These are phyloP conservation scores for Cercopithecus mona DNA, from an alignment of 2,113 vertebrate species.

Conservation along the genomic window DNA sequence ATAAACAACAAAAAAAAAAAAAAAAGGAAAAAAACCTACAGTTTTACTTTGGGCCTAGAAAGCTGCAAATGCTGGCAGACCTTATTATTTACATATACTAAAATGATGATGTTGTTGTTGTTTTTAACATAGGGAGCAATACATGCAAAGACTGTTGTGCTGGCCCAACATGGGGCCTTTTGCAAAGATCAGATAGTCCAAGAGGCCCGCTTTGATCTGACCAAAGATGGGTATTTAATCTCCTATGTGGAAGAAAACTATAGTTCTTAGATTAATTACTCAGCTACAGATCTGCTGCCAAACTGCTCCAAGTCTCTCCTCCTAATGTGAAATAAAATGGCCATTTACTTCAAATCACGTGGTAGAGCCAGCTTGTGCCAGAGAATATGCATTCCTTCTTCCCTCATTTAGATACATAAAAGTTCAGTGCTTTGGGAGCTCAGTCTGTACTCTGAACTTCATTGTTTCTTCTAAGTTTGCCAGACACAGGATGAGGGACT, in stretches of 20 bases:
- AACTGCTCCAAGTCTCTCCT: slow-evolving; percentile 34
- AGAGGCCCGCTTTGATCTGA: slow-evolving; percentile 62
- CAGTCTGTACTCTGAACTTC: neutral
- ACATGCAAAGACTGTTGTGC: slow-evolving; percentile 5
- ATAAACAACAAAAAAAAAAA: too few relatives aligned
- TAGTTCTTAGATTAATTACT: slow-evolving; percentile 66
- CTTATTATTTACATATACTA: slow-evolving; percentile 40
- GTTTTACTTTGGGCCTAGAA: slow-evolving; percentile 12
- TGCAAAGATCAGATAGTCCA: slow-evolving; percentile 61
- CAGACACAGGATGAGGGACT: neutral
- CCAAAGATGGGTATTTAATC: slow-evolving; percentile 57
- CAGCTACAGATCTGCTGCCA: slow-evolving; percentile 66
- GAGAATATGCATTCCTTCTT: neutral
- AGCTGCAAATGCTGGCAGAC: neutral
- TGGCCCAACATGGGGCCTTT: slow-evolving; percentile 50
- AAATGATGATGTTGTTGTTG: neutral
- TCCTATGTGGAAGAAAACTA: slow-evolving; percentile 53
- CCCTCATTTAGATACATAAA: neutral
- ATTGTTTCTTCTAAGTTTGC: neutral
- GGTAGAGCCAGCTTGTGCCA: neutral
- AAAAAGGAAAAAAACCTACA: neutral
- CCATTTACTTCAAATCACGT: slow-evolving; percentile 43
- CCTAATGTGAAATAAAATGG: slow-evolving; percentile 63
- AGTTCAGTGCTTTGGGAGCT: neutral
- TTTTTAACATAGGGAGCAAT: neutral